Base-by-base conservation (phyloP, 2,797 vertebrate genomes). In the Oceanodroma leucorhoa region DNA sequence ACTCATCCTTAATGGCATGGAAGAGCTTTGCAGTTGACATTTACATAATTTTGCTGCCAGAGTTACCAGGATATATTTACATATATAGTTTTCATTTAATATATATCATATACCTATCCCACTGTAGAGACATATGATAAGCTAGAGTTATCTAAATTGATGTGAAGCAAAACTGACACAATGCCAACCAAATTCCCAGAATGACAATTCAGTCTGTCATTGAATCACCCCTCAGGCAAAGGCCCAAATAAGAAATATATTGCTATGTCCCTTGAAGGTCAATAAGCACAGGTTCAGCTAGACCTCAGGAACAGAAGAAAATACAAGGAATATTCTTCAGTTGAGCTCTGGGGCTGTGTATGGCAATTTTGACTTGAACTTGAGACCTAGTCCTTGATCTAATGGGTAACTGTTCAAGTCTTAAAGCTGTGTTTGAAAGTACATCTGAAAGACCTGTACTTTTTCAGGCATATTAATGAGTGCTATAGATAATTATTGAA, bases 151-250 rank as follows among this genome's bases (percentile, higher is more conserved):
- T n/a, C 79, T 78, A 91, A 95, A 96, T n/a, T 76, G 75, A 88
- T 50, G 41, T 11, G 65, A 65, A 93, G 69, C 61, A 87, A 90
- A 93, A 94, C 79, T 86, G 96, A 94, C 83, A 94, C 30, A 54
- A 70, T 53, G 82, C 90, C 94, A 95, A 10, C 34, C 54, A 86
- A 91, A 95, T 90, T 91, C 94, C 61, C 71, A 67, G 82, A 83
- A 57, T 26, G 69, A 88, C 89, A 83, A 78, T 83, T 89, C 53
- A 85, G 65, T 55, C 90, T 86, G 89, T 83, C 85, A 86, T 22
- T 80, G 61, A 78, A 71, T 64, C 66, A 66, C 41, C 87, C 87
- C 76, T 81, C 72, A 71, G 83, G 93, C 85, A 91, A 55, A 75
- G 77, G 69, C 38, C 79, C 43, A 58, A 88, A 53, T 41, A 81